Percentiles rank a stretch among this genome's conserved stretches.
Conservation (phyloP, 2,113 vertebrate genomes). For the Uria lomvia region DNA sequence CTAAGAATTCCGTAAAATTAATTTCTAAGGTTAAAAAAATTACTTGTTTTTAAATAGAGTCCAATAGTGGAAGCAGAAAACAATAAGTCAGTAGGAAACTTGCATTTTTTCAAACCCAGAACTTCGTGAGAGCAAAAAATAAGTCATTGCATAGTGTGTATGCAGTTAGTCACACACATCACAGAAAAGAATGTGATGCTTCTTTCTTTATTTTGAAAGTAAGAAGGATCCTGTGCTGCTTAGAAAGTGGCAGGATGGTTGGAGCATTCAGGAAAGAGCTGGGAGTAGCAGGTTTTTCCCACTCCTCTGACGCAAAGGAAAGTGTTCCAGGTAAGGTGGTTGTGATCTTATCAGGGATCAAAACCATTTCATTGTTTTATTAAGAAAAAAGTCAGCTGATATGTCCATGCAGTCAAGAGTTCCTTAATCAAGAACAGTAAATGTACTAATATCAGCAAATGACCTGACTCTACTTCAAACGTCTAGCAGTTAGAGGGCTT, state of each 20-base stretch:
- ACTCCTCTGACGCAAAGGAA: neutral
- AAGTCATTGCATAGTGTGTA: neutral
- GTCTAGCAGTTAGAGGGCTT: neutral
- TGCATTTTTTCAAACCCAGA: neutral
- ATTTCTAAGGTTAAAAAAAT: neutral
- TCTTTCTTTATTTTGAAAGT: neutral
- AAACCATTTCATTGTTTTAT: neutral
- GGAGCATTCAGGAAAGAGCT: neutral
- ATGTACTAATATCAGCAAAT: neutral
- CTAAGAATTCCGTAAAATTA: neutral
- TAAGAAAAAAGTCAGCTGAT: neutral
- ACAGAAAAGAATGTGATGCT: neutral
- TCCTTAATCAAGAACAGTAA: neutral
- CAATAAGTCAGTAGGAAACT: neutral
- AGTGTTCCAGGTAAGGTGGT: neutral
- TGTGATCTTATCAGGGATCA: neutral
- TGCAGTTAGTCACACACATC: neutral
- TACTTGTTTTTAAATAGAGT: neutral
- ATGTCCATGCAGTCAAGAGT: neutral
- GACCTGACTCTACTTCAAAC: neutral
- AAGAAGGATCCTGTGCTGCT: neutral
- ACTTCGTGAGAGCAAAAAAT: neutral
- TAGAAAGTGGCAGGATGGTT: neutral
- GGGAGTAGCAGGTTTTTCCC: neutral
- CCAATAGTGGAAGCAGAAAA: neutral